Conservation (phyloP, 1,140 invertebrate species). For the Bombus affinis region DNA sequence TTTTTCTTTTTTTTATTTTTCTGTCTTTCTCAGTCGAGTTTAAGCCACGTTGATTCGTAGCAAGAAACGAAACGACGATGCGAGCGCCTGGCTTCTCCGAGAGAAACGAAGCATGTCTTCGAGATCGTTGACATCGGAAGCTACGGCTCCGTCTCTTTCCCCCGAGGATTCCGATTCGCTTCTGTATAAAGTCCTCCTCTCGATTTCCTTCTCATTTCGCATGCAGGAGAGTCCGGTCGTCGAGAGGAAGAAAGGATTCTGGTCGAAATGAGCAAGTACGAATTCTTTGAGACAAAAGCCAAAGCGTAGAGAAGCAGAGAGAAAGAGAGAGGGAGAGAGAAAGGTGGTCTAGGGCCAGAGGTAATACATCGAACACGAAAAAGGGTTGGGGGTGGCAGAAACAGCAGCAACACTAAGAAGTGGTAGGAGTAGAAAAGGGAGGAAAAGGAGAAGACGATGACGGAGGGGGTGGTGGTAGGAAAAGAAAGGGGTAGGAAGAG, state of each 20-base stretch:
- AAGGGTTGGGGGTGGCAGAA: conserved; percentile 38
- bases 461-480: conserved; percentile 38
- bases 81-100: neutral
- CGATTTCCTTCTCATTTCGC: conserved; percentile 29
- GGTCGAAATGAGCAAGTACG: conserved; percentile 78
- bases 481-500: conserved; percentile 66
- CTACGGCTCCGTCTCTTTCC: neutral
- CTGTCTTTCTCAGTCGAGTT: neutral
- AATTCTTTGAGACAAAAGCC: conserved; percentile 79
- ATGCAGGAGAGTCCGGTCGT: conserved; percentile 35
- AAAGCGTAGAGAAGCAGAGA: conserved; percentile 20
- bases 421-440: neutral
- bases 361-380: conserved; percentile 60
- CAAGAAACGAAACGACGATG: neutral
- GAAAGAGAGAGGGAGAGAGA: neutral
- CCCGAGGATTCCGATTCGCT: neutral
- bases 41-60: neutral
- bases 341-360: conserved; percentile 52
- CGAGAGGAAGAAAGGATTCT: conserved; percentile 68
- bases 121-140: conserved; percentile 31
- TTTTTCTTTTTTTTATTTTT: no score
- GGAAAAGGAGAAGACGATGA: conserved; percentile 43
- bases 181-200: conserved; percentile 34
- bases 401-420: neutral
- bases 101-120: neutral